Evolutionary conservation across 2,113 vertebrate species (phyloP), one percentile per base, ranked within the genome.

Genomic region (Hucho hucho): DNA sequence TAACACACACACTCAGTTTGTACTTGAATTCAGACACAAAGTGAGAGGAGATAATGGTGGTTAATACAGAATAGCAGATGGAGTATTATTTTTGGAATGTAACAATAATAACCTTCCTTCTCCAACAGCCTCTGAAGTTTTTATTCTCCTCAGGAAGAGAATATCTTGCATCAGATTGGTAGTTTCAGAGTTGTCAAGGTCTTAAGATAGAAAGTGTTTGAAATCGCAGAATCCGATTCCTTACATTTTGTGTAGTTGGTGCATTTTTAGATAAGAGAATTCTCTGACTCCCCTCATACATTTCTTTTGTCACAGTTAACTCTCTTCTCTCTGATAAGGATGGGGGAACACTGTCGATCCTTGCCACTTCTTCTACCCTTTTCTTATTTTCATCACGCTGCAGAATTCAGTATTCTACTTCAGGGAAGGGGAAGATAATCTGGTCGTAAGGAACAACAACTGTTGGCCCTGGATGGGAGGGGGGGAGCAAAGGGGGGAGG

Each of bases 371-470:
- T 43, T 28, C 24, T 18, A 20, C 53, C 11, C 61, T 22, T 20
- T 47, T 71, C 49, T 22, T 59, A 37, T 82, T 73, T 81, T 75
- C 58, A 4, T 70, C 67, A 49, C 26, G 6, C 65, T 76, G 81
- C 79, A 82, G 70, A 87, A 87, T 87, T 76, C 83, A 56, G 84
- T 80, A 59, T 85, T 87, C 80, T 76, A 83, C 79, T 86, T 79
- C 68, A 78, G 66, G 22, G 64, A 64, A 78, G 32, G 32, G 32
- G 6, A 9, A 83, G 76, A 81, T 89, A 79, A 84, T 90, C 85
- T 87, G 78, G 66, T 85, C 74, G 81, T 89, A 79, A 87, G 74
- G 87, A 87, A 87, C 81, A 80, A 87, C 86, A 63, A 64, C 75
- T 3, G 18, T 66, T 66, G 28, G 16, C 61, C 71, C 66, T 29